Evolutionary conservation across 2,113 vertebrate genomes (phyloP).

Genomic region (Sphyrna mokarran): DNA sequence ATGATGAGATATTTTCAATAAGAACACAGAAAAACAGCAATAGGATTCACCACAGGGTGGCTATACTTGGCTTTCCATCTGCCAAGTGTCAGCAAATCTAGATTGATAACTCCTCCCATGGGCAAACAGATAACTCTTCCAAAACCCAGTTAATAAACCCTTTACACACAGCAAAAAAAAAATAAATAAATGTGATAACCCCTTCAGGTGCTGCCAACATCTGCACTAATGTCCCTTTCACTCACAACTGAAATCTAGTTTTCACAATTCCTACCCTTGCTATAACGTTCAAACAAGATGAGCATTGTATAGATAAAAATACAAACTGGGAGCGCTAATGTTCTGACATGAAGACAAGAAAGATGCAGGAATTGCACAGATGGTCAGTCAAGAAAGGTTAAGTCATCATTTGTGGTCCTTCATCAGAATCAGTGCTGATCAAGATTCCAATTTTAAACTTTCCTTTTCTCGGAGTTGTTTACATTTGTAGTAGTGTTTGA

Average conservation of each 20-base stretch:
- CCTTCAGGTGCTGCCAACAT: slow-evolving; percentile 17
- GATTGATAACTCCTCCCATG: slow-evolving; percentile 10
- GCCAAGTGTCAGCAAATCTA: neutral
- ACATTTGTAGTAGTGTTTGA: neutral
- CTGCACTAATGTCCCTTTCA: neutral
- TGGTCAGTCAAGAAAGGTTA: neutral
- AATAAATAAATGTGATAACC: neutral
- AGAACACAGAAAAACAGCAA: neutral
- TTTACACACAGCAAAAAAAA: neutral
- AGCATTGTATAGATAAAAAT: neutral
- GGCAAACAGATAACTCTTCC: neutral
- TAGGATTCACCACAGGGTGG: slow-evolving; percentile 21
- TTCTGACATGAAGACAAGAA: neutral
- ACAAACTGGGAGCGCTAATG: neutral
- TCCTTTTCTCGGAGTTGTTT: neutral
- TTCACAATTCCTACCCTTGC: neutral
- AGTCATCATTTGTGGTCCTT: neutral
- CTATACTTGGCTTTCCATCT: neutral
- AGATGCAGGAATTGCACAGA: neutral
- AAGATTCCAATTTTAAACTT: neutral
- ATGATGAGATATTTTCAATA: slow-evolving; percentile 8
- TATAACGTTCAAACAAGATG: neutral
- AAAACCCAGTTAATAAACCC: slow-evolving; percentile 1
- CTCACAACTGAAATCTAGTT: neutral
- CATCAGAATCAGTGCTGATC: neutral